Evolutionary conservation across 2,113 vertebrate genomes (phyloP), one percentile per base, ranked within the genome.

Genomic region (Siniperca chuatsi): DNA sequence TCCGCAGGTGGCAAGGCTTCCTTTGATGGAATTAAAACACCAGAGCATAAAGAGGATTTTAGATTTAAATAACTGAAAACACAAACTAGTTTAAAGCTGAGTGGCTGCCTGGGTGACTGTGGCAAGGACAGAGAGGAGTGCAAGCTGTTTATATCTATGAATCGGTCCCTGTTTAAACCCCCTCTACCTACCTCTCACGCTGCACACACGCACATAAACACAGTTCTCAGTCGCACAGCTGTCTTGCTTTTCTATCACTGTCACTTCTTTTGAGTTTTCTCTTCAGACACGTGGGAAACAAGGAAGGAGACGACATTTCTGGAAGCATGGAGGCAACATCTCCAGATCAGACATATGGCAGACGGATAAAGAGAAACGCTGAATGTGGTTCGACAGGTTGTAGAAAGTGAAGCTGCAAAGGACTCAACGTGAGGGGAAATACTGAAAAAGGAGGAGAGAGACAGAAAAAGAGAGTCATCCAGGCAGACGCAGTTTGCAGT

Each of bases 91-190:
- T 79, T 9, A 65, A 58, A 79, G 65, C 73, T 50, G 67, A 83
- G 55, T 55, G 74, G 52, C 52, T 75, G 64, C 75, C 62, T 29
- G 68, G 67, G 42, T 20, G 52, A 55, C 77, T 62, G n/a, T 44
- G 60, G 74, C 78, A 74, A 83, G 70, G 78, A 82, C 58, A 61
- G 54, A 37, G 65, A 82, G 35, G 78, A 82, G 46, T 29, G 46
- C 12, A 52, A 72, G 55, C 20, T 25, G 69, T 89, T 83, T 72
- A 50, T 40, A 71, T 88, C 77, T 76, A 11, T 74, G 78, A 75
- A 71, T 87, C 82, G 61, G 73, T 91, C 88, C 92, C 92, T 91
- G 87, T 92, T 91, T 77, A 67, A 81, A 65, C 20, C 44, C 15
- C 66, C 65, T 60, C 61, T 37, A 29, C 37, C 35, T 65, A 64